phyloP scores from a whole-genome alignment of 2,797 vertebrate species.

The Astyanax mexicanus region DNA sequence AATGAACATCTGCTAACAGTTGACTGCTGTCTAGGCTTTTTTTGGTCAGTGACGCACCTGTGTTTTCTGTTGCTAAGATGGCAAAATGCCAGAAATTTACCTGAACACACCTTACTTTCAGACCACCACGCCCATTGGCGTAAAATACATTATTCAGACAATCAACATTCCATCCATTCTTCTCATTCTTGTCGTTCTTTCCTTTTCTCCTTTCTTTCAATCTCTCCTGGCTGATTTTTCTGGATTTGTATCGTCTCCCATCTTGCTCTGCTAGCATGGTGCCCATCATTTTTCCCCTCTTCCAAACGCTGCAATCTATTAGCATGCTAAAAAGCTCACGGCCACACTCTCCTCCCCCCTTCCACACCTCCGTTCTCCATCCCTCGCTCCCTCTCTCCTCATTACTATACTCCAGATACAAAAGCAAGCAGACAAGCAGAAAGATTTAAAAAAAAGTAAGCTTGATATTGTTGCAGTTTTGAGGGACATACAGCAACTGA shows the following conservation, averaged over 20 bases:
- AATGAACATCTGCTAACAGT: no score
- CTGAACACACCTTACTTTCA: no score
- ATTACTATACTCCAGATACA: background rate
- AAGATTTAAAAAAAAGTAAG: no score
- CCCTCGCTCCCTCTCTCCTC: constrained; percentile 21
- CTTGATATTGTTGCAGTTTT: no score
- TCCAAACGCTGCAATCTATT: constrained; percentile 57
- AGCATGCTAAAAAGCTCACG: constrained; percentile 54
- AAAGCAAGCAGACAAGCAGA: constrained; percentile 18
- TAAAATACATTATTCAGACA: background rate
- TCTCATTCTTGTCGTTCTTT: background rate
- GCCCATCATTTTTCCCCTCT: constrained; percentile 5
- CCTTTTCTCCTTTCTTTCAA: background rate
- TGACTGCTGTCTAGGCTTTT: no score
- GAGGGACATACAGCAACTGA: background rate
- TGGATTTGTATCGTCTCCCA: no score
- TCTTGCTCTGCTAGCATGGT: constrained; percentile 24
- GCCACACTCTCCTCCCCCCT: constrained; percentile 12
- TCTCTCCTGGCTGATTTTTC: constrained; percentile 14
- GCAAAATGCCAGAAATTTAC: no score
- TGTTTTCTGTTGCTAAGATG: no score
- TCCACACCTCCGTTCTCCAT: constrained; percentile 32
- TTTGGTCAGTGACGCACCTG: no score
- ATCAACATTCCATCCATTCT: background rate
- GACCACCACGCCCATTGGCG: background rate